Base-by-base conservation (phyloP, 2,113 vertebrate species). In the Paramisgurnus dabryanus region DNA sequence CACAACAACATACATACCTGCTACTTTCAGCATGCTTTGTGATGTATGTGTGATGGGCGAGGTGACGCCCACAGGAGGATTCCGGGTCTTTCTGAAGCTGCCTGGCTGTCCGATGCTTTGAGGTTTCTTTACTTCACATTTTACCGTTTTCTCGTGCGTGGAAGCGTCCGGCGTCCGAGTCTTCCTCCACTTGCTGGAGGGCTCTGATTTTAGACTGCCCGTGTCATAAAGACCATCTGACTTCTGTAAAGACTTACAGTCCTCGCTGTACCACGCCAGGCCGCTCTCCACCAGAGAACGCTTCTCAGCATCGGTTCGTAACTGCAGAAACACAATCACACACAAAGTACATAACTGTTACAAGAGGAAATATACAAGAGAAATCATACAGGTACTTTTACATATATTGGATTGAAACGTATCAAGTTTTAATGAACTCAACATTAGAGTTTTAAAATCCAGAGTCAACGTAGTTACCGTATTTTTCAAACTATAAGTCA, bases 251-350 rank as follows among this genome's bases (percentile, higher is more conserved):
- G 80, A 86, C 69, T 97, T 96, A 49, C 95, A 94, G 11, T 98
- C 98, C 60, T 98, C 96, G 0, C 96, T 94, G 89, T 97, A 96
- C 98, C 98, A 99, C 80, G 93, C 97, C 80, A 98, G 93, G 15
- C 97, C 97, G 0, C 96, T 98, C 89, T 99, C 98, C 0, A 91
- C 97, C 92, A 98, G 89, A 0, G 96, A 98, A 82, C 96, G 95
- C 87, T 99, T 99, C 89, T 99, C 98, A 0, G 98, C 97, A 88
- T 99, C 98, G 0, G 98, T 99, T 82, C 98, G 96, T 71, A 99
- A 93, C 98, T 99, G 89, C 6, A 41, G 6, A 64, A 22, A 71
- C 40, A 83, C 58, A 76, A 0, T 73, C 17, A 66, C 47, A 68
- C 66, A 71, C 67, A 71, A 47, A 78, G 15, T 47, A 47, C 10